phyloP scores from a whole-genome alignment of 2,797 vertebrate species.

The Anas bernieri region DNA sequence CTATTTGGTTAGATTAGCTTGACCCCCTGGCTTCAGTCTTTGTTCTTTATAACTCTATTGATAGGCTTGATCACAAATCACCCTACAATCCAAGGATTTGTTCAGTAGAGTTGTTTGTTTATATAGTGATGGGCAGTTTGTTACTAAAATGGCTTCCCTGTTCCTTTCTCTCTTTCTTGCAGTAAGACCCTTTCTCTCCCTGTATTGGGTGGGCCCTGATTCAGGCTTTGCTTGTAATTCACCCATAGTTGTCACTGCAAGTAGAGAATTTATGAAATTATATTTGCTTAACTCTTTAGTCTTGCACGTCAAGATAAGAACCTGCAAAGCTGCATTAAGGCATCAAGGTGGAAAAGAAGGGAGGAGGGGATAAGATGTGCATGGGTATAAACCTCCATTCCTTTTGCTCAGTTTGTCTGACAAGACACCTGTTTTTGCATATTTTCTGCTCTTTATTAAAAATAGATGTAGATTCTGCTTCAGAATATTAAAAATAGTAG shows the following conservation, averaged over 20 bases:
- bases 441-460: background rate
- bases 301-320: background rate
- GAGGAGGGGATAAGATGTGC: background rate
- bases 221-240: background rate
- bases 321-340: background rate
- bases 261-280: background rate
- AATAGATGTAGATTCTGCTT: background rate
- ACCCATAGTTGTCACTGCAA: background rate
- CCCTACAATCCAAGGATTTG: background rate
- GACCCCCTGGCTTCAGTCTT: background rate
- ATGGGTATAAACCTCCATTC: background rate
- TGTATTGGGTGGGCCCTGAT: background rate
- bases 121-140: background rate
- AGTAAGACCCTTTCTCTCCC: background rate
- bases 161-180: background rate
- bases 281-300: conserved; percentile 28
- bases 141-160: background rate
- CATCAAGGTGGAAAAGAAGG: background rate
- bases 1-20: background rate
- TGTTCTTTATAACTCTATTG: background rate
- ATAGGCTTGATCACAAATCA: background rate
- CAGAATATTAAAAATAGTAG: background rate
- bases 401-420: background rate
- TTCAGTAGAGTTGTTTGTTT: background rate
- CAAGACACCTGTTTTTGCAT: background rate